Evolutionary conservation across 2,888 invertebrate species (phyloP), one percentile per base, ranked within the genome.

Genomic region (Epinotia demarniana): DNA sequence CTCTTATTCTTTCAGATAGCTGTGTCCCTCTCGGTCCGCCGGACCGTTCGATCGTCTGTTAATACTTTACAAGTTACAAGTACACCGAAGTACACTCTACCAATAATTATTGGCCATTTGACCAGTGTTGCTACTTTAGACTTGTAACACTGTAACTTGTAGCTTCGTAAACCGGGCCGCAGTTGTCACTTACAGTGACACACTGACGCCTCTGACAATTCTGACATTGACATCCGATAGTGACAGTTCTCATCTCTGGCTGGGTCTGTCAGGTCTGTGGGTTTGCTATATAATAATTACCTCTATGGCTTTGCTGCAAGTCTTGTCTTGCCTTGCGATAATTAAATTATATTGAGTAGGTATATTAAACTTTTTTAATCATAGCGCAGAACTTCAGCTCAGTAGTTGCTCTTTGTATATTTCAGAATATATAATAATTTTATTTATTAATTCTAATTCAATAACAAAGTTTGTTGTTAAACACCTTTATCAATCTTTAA

Each of bases 391-490:
- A 18, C 23, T 23, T 23, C 23, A 46, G 1, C 46, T n/a, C 3
- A 46, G 53, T 33, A 46, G 53, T 33, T 66, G 53, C n/a, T 11
- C 3, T 19, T 18, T 9, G 49, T 53, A 6, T 13, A 18, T 2
- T 57, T 18, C 57, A 6, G 11, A 57, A 57, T 57, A 57, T 57
- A 9, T 12, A 57, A 8, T 3, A 9, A 57, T 57, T 57, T 19
- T 19, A 19, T 57, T 27, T 27, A 27, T 8, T n/a, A 66, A 27
- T 55, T 55, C 33, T 9, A 27, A 8, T 8, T 33, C 33, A 33
- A 33, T 55, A 53, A 27, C 27, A 16, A 27, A 53, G 39, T 58
- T 60, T 60, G 19, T 60, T 58, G 43, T 63, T 68, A 27, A 57
- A 57, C 58, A 33, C 33, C 12, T 27, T 16, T 12, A 13, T 61